Conservation (phyloP, 2,797 vertebrate species). For the Pelochelys cantorii region DNA sequence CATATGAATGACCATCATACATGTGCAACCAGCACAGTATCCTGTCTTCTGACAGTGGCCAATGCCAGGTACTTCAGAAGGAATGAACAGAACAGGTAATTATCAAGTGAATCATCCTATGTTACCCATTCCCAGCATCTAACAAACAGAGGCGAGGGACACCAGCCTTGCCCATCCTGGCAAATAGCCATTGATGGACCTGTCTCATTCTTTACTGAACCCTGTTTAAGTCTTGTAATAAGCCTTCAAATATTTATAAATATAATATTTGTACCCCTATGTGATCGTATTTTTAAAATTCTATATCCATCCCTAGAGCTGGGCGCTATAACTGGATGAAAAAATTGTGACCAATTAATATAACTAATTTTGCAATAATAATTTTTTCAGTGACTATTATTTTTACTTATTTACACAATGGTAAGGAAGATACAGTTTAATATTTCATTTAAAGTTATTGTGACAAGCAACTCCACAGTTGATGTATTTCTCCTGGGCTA, state of each 20-base stretch:
- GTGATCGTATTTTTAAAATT: not conserved
- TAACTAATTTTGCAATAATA: not conserved
- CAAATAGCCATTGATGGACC: too few relatives aligned
- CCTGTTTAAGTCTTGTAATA: not conserved
- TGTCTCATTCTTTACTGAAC: too few relatives aligned
- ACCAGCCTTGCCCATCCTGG: too few relatives aligned
- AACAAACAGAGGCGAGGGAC: too few relatives aligned
- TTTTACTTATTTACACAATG: not conserved
- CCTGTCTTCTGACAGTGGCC: too few relatives aligned
- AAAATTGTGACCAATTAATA: constrained; percentile 4
- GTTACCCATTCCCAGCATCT: too few relatives aligned
- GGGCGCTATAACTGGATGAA: rapidly evolving
- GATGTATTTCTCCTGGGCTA: not conserved
- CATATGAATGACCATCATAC: too few relatives aligned
- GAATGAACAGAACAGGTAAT: too few relatives aligned
- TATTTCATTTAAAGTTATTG: constrained; percentile 2
- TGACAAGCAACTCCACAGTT: not conserved
- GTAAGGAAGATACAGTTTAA: not conserved
- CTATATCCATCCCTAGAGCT: not conserved
- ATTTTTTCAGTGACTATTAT: not conserved
- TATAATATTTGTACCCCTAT: not conserved
- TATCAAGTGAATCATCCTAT: too few relatives aligned
- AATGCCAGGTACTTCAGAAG: too few relatives aligned
- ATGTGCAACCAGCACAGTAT: too few relatives aligned
- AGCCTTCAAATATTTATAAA: not conserved